Evolutionary conservation across 2,888 invertebrate species (phyloP), one percentile per base, ranked within the genome.

Genomic region (Proisotoma minuta): DNA sequence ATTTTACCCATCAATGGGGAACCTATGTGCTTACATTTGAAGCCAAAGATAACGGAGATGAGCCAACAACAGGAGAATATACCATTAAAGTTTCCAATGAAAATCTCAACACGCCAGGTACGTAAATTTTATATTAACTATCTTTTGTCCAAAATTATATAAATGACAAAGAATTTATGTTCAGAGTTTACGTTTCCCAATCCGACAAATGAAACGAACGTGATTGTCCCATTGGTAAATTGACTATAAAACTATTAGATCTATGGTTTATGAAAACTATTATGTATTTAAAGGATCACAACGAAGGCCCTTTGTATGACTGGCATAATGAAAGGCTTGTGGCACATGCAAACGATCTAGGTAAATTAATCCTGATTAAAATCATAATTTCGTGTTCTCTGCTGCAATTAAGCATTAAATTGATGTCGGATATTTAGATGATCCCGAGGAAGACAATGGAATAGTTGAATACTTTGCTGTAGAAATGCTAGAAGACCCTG

Each of bases 81-180:
- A 28, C n/a, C 2, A 60, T 65, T 22, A 40, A 23, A 10, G 26
- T 65, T 43, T 12, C 34, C 8, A 62, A 65, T 29, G 60, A 51
- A 29, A 65, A 65, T 53, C 39, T 65, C 15, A 52, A 62, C 24
- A 18, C 47, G 10, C 65, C 65, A 18, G 58, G 65, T 64, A 40
- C 34, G 12, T 20, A 24, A 43, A 8, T 57, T n/a, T n/a, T n/a
- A n/a, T 10, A 34, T 34, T 34, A 34, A 34, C 34, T 34, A 34
- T 10, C 15, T 10, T 10, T 34, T 34, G 15, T 10, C 34, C 8
- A 34, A 8, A 34, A 10, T 34, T 34, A 34, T 34, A 15, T 34
- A 34, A 34, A 34, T 34, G 34, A 15, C 34, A 15, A 10, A 34
- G n/a, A n/a, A n/a, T 15, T 23, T 50, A 26, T 23, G 34, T 53